phyloP scores from a whole-genome alignment of 2,888 invertebrate genomes.

The Yponomeuta cagnagella region DNA sequence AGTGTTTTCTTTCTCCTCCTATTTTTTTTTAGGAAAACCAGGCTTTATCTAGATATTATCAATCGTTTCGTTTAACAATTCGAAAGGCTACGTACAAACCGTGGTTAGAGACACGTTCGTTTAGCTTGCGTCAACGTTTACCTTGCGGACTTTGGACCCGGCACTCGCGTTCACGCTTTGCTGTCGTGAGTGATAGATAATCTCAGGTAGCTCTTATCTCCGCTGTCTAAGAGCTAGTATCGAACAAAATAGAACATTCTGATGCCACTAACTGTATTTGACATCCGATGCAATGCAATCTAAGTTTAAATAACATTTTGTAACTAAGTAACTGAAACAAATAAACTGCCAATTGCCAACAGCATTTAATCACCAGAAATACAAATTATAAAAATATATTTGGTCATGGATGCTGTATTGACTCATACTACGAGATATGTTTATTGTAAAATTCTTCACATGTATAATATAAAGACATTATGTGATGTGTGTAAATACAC shows the following conservation, averaged over 20 bases:
- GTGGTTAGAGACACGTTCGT: conserved; percentile 42
- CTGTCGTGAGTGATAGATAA: conserved; percentile 34
- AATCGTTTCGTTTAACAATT: neutral
- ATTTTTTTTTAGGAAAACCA: neutral
- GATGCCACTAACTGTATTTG: neutral
- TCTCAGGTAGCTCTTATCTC: neutral
- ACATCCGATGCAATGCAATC: no score
- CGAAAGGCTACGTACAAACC: conserved; percentile 18
- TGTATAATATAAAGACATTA: neutral
- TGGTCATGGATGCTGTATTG: neutral
- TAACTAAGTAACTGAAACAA: neutral
- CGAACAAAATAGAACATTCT: neutral
- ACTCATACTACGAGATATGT: neutral
- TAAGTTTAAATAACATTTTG: neutral
- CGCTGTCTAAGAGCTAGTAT: neutral
- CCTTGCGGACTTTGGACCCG: conserved; percentile 73
- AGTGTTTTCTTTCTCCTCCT: neutral
- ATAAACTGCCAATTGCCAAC: neutral
- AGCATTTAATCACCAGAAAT: neutral
- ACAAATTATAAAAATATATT: neutral
- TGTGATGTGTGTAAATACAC: neutral
- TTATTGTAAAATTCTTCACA: neutral
- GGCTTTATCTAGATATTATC: neutral
- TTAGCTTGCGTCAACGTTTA: conserved; percentile 38
- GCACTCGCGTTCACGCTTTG: conserved; percentile 49